Evolutionary conservation across 2,113 vertebrate species (phyloP), one percentile per base, ranked within the genome.

Genomic region (Xiphorhynchus elegans): DNA sequence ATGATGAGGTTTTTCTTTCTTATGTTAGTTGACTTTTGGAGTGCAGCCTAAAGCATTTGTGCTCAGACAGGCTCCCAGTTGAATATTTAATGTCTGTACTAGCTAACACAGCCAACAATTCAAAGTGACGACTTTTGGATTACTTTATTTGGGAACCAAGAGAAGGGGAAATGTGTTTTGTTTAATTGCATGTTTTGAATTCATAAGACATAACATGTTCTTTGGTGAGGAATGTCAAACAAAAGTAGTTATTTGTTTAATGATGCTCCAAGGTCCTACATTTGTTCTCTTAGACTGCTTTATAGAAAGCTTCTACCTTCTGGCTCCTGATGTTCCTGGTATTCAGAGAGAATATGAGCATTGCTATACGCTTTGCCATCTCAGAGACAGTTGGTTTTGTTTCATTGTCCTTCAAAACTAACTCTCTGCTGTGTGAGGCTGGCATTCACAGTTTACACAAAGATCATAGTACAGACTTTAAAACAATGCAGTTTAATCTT

Each of bases 151-250:
- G 33, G 29, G 68, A 47, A 91, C 82, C 40, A 87, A 47, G 60
- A 89, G 39, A 70, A 84, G 4, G 19, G 40, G 10, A 15, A 87
- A 81, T 56, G 39, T 78, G 39, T 66, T 93, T 93, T 96, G 39
- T 92, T 91, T 90, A 85, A 84, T 80, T 90, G 40, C 37, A 66
- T 76, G n/a, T 73, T 93, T 94, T 79, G 70, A 90, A 93, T 95
- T 91, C 85, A 76, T 79, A 68, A 50, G 58, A 80, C 31, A 31
- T 76, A 93, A 29, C 13, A 33, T 0, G 0, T 76, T 84, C 70
- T 90, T 94, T 79, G 53, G 69, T 82, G 78, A 87, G 68, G 58
- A 84, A 82, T 79, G 82, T 82, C 82, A 89, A 91, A 88, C 82
- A 91, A 52, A 91, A 81, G 56, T 56, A 87, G 53, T 82, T 87